Base-by-base conservation (phyloP, 2,797 vertebrate genomes). In the Propithecus perrieri region DNA sequence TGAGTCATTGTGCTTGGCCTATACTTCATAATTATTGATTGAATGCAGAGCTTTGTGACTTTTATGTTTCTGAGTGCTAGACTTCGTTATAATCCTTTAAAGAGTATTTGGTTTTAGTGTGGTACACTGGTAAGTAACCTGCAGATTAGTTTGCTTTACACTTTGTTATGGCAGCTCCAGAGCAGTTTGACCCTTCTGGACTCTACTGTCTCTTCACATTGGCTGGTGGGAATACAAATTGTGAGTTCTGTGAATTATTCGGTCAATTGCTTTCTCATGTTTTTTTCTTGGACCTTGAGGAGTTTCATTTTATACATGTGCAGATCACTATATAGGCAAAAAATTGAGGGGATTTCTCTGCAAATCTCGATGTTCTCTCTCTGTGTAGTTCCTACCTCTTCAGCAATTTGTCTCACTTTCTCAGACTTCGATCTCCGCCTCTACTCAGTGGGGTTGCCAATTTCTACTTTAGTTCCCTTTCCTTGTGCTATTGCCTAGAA, bases 81-180 rank as follows among this genome's bases (percentile, higher is more conserved):
- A 50, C 88, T 94, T 96, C 71, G n/a, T 33, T 92, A 17, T 86
- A 86, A 85, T 81, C 41, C 35, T 86, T 94, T 75, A 74, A 59
- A 81, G 38, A 85, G n/a, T 67, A 33, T 80, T 92, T 92, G 72
- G 46, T 69, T 76, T 86, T 71, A 76, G 33, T 57, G 17, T 95
- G 38, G 35, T 3, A 3, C 5, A 35, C 22, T 79, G 50, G 18
- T 91, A 65, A 84, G 61, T 63, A 79, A 87, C 30, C 30, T 83
- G 43, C 26, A 69, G 75, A 76, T 87, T 48, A 84, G 30, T 88
- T 48, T 78, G 63, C 76, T 87, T 91, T 85, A 88, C 7, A 78
- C n/a, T 91, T 59, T 74, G n/a, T 41, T 72, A 69, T 38, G 38
- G n/a, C 12, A 80, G 33, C 24, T 53, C 63, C 33, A 93, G 46